These are phyloP conservation scores for Neria commutata DNA, from an alignment of 2,888 invertebrate species.

Conservation along the genomic window DNA sequence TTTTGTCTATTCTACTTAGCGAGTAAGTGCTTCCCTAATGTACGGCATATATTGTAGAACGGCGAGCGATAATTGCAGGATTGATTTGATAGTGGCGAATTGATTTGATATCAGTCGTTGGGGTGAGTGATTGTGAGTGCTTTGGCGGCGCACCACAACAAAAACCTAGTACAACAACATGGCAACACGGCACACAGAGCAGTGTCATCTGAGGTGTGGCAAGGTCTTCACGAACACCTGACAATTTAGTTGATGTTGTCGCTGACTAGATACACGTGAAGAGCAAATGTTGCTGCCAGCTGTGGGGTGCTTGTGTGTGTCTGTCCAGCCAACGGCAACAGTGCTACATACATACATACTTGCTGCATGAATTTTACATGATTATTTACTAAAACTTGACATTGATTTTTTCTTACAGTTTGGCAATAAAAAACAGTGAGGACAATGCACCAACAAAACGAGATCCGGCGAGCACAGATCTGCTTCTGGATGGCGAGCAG, in stretches of 20 bases:
- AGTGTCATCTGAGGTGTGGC: neutral
- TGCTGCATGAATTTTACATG: conserved; percentile 2
- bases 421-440: conserved; percentile 74
- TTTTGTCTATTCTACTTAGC: neutral
- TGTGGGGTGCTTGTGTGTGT: too few relatives aligned
- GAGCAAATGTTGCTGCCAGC: too few relatives aligned
- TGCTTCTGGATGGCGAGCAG: conserved; percentile 75
- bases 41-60: neutral
- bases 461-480: conserved; percentile 71
- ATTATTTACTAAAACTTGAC: conserved; percentile 3
- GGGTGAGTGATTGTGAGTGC: too few relatives aligned
- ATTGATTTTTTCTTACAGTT: conserved; percentile 63
- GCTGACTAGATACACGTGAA: neutral
- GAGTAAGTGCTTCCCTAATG: neutral
- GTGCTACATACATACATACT: too few relatives aligned
- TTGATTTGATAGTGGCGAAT: conserved; percentile 1
- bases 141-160: neutral
- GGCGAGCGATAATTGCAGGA: neutral
- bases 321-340: too few relatives aligned
- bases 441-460: conserved; percentile 74
- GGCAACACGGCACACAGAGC: neutral
- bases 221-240: neutral
- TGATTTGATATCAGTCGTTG: neutral
- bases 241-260: neutral
- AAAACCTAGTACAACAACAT: neutral